These are phyloP conservation scores for Mesopsocus fuscifrons DNA, from an alignment of 2,888 invertebrate species.

Conservation along the genomic window DNA sequence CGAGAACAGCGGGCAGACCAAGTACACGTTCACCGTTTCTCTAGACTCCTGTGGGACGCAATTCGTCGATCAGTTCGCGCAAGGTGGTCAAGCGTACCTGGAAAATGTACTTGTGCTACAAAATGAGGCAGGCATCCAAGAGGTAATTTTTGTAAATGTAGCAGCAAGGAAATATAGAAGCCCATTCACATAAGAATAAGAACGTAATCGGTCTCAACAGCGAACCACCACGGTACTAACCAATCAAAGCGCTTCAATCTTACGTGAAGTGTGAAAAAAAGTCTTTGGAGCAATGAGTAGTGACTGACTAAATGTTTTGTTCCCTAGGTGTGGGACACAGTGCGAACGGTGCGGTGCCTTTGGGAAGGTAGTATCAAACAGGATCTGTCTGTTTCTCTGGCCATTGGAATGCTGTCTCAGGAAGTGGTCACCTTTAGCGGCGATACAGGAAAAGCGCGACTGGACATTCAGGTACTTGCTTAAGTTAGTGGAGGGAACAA, in stretches of 20 bases:
- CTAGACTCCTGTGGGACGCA: conserved; percentile 59
- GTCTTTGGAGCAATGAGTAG: no score
- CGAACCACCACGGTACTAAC: not conserved
- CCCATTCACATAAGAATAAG: no score
- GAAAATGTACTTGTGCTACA: conserved; percentile 60
- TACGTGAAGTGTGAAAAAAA: no score
- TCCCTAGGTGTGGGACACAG: conserved; percentile 57
- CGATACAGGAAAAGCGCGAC: conserved; percentile 59
- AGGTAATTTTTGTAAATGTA: conserved; percentile 22
- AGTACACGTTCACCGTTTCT: conserved; percentile 53
- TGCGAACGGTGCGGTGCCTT: conserved; percentile 53
- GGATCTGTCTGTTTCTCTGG: conserved; percentile 49
- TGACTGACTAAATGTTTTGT: no score
- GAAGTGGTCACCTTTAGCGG: conserved; percentile 68
- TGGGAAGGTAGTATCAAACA: conserved; percentile 68
- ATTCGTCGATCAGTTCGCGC: conserved; percentile 56
- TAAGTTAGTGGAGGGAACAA: not conserved
- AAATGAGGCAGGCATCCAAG: conserved; percentile 56
- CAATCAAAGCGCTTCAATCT: no score
- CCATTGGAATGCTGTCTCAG: conserved; percentile 60
- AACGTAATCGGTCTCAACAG: not conserved
- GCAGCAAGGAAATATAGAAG: not conserved
- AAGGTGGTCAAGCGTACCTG: conserved; percentile 53
- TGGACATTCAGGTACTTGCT: conserved; percentile 54
- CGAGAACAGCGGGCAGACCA: conserved; percentile 45